Percentiles rank a stretch among this genome's conserved stretches.
Conservation (phyloP, 2,797 vertebrate species). For the Lophius americanus region DNA sequence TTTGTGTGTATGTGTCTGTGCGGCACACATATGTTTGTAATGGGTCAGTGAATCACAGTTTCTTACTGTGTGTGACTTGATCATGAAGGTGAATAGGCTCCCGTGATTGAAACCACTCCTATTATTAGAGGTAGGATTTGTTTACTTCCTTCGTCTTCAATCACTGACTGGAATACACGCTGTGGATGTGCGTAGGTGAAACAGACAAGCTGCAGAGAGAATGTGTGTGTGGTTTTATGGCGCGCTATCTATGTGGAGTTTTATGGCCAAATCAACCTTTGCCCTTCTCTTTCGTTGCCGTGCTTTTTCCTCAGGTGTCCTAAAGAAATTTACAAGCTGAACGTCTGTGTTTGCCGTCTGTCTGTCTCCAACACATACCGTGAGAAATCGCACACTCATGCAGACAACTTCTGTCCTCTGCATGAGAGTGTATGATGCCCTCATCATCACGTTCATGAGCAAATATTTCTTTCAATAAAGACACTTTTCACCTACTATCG, state of each 20-base stretch:
- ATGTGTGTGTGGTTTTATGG: slow-evolving; percentile 30
- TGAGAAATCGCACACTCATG: slow-evolving; percentile 1
- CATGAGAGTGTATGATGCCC: neutral
- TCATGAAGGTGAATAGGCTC: neutral
- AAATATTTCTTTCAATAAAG: neutral
- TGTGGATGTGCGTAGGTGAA: neutral
- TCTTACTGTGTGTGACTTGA: neutral
- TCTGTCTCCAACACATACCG: neutral
- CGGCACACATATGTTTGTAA: too few relatives aligned
- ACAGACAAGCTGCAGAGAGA: neutral
- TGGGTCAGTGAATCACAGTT: neutral
- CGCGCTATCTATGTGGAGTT: slow-evolving; percentile 38
- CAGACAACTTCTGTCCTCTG: neutral
- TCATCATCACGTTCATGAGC: neutral
- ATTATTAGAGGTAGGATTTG: neutral
- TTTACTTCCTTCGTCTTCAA: neutral
- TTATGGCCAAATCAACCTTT: slow-evolving; percentile 59
- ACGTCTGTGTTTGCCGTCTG: slow-evolving; percentile 24
- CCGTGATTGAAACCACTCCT: neutral
- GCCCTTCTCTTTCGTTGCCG: slow-evolving; percentile 46
- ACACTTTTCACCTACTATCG: too few relatives aligned
- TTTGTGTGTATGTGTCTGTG: neutral
- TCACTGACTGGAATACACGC: neutral
- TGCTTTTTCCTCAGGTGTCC: neutral
- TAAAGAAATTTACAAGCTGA: slow-evolving; percentile 24